Conservation (phyloP, 1,140 invertebrate genomes). For the Drosophila pandora region DNA sequence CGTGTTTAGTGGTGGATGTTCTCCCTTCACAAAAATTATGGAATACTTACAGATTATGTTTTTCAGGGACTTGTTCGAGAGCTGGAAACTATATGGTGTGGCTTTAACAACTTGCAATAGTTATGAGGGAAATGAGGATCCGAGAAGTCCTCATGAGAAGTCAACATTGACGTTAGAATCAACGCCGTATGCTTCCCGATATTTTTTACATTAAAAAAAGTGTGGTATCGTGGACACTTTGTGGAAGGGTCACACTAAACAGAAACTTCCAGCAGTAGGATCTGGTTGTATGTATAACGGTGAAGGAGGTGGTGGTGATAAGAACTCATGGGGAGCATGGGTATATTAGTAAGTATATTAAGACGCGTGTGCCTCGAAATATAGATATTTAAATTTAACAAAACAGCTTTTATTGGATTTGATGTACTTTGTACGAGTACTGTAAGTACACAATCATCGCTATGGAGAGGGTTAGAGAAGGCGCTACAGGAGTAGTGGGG, state of each 20-base stretch:
- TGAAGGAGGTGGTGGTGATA: not conserved
- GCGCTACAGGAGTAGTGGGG: not conserved
- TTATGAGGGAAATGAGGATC: too few species aligned
- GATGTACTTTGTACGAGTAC: constrained; percentile 14
- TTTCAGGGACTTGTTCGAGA: too few species aligned
- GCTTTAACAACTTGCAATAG: too few species aligned
- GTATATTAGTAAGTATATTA: constrained; percentile 8
- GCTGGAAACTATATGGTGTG: too few species aligned
- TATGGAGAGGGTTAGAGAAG: constrained; percentile 20
- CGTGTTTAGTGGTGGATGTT: not conserved
- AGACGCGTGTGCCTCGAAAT: not conserved
- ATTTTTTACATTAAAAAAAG: too few species aligned
- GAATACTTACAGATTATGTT: not conserved
- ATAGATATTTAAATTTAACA: constrained; percentile 35
- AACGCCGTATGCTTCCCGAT: not conserved
- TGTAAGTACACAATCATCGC: constrained; percentile 33
- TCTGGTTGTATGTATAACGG: not conserved
- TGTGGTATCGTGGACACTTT: not conserved
- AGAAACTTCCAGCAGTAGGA: not conserved
- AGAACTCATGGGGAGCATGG: not conserved
- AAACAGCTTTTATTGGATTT: constrained; percentile 50
- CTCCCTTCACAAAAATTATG: not conserved
- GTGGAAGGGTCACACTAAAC: not conserved
- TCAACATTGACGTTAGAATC: not conserved
- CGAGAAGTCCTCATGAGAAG: too few species aligned